Conservation (phyloP, 2,113 vertebrate genomes). For the Python bivittatus region DNA sequence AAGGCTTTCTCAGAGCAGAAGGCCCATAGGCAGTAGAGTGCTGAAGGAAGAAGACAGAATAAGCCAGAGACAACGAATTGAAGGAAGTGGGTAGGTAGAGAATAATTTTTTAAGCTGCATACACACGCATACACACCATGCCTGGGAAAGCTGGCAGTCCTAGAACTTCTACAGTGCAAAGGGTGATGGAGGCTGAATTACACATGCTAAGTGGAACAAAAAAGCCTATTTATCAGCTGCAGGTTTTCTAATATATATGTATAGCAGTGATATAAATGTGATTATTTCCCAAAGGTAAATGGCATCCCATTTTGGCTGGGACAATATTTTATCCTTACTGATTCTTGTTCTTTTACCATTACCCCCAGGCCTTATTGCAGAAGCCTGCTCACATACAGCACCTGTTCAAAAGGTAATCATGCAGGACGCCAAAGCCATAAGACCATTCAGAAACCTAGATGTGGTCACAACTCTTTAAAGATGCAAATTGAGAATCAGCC, state of each 20-base stretch:
- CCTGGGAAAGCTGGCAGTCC: neutral
- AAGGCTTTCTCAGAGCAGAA: neutral
- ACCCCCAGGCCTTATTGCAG: fast-evolving
- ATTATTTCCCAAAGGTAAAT: neutral
- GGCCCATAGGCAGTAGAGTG: neutral
- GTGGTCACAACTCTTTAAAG: slow-evolving; percentile 81
- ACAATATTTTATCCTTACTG: slow-evolving; percentile 22
- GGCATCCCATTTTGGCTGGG: neutral
- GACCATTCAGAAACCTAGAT: slow-evolving; percentile 38
- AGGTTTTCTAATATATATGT: neutral
- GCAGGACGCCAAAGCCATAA: neutral
- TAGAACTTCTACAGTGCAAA: neutral
- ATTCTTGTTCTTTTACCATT: slow-evolving; percentile 6
- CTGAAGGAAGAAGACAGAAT: neutral
- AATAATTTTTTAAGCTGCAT: neutral
- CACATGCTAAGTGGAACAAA: neutral
- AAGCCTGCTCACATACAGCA: neutral
- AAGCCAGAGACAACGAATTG: neutral
- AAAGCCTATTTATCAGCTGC: no score
- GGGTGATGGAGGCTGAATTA: neutral
- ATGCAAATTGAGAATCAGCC: slow-evolving; percentile 82
- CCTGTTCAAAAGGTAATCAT: neutral
- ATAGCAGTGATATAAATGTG: neutral
- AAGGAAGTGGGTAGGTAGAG: neutral
- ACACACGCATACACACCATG: no score